phyloP scores from a whole-genome alignment of 2,797 vertebrate genomes.

The Mormyrus hasselquistii region DNA sequence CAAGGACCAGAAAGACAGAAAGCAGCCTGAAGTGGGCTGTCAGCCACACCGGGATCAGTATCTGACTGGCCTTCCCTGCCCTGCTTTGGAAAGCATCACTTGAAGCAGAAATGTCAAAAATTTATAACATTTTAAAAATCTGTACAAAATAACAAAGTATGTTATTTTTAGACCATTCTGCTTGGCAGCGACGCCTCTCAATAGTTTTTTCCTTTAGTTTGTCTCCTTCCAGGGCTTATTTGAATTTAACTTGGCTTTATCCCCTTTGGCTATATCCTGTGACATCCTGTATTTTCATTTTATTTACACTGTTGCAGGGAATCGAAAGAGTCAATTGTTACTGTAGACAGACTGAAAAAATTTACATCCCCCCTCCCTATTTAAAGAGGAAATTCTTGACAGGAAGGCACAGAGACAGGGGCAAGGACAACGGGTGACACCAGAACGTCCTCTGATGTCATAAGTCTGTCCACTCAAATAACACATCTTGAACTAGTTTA shows the following conservation, averaged over 20 bases:
- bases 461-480: neutral
- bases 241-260: neutral
- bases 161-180: neutral
- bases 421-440: neutral
- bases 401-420: neutral
- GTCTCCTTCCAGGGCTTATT: neutral
- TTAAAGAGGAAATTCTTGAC: neutral
- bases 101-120: slow-evolving; percentile 1
- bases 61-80: neutral
- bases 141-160: neutral
- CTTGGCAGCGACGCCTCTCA: neutral
- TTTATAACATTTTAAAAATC: neutral
- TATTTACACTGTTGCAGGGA: neutral
- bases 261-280: neutral
- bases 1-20: neutral
- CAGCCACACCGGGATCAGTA: neutral
- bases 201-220: neutral
- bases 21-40: too few species aligned
- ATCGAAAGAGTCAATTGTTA: neutral
- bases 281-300: neutral
- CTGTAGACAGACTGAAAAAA: neutral
- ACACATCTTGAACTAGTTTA: neutral
- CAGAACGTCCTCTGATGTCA: neutral
- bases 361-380: neutral
- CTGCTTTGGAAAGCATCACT: neutral